phyloP scores from a whole-genome alignment of 2,888 invertebrate species.

The Pyrrhia umbra region DNA sequence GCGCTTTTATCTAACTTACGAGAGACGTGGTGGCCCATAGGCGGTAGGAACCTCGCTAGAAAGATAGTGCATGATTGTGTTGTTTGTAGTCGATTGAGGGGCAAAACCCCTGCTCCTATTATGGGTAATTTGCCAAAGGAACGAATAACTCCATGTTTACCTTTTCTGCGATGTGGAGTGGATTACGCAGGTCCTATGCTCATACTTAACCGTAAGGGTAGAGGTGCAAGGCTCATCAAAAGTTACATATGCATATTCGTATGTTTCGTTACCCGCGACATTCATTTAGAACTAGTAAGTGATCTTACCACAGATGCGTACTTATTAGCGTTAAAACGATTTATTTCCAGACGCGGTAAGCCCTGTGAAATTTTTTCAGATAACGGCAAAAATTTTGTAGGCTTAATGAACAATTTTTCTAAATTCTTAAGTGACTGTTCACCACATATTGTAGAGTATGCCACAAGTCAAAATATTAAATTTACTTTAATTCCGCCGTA shows the following conservation, averaged over 20 bases:
- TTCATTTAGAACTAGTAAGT: too few species aligned
- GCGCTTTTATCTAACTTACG: neutral
- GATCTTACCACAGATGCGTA: neutral
- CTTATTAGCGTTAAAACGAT: neutral
- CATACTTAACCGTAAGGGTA: too few species aligned
- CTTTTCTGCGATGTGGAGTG: neutral
- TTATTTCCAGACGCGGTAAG: neutral
- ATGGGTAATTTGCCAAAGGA: neutral
- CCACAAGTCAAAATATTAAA: neutral
- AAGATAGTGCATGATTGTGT: neutral
- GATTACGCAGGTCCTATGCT: too few species aligned
- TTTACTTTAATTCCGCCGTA: neutral
- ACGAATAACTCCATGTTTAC: neutral
- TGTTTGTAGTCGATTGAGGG: neutral
- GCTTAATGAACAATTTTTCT: neutral
- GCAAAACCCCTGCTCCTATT: neutral
- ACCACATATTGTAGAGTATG: neutral
- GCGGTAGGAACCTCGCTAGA: neutral
- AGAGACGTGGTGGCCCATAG: neutral
- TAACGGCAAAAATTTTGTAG: neutral
- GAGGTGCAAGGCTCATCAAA: too few species aligned
- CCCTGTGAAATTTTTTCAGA: neutral
- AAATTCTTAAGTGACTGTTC: neutral
- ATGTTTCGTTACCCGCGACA: too few species aligned
- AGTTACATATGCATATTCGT: too few species aligned